Evolutionary conservation across 2,797 vertebrate species (phyloP).

Genomic region (Poecilia picta): DNA sequence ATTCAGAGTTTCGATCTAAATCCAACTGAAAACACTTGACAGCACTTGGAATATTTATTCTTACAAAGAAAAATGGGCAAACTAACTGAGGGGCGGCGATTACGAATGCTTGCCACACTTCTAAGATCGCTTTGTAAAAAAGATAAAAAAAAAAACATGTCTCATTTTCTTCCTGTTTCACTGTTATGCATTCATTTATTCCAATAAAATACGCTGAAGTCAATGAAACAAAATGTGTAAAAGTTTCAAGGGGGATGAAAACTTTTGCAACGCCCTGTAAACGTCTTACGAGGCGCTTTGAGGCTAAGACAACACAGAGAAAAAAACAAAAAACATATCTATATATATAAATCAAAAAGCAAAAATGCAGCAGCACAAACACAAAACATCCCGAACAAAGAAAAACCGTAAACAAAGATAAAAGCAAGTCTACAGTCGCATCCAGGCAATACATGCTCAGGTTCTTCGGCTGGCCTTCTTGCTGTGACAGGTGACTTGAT

Average conservation of each 20-base stretch:
- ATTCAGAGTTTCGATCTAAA: neutral
- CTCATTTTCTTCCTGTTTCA: neutral
- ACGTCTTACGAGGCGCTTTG: neutral
- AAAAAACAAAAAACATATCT: neutral
- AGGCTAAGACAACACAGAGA: neutral
- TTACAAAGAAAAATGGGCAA: neutral
- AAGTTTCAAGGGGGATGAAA: neutral
- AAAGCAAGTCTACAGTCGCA: conserved; percentile 19
- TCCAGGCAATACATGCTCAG: conserved; percentile 21
- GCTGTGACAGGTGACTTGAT: conserved; percentile 66
- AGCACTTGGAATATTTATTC: neutral
- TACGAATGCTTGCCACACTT: neutral
- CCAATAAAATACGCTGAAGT: neutral
- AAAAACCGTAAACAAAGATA: conserved; percentile 10
- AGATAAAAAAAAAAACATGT: neutral
- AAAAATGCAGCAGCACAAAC: conserved; percentile 6
- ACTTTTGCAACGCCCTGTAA: neutral
- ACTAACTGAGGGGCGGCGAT: neutral
- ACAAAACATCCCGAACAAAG: conserved; percentile 2
- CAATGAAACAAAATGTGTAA: neutral
- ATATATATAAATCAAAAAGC: neutral
- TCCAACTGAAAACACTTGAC: neutral
- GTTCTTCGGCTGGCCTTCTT: conserved; percentile 58
- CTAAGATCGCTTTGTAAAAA: neutral
- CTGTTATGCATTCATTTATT: neutral